Base-by-base conservation (phyloP, 2,888 invertebrate genomes). In the Hypena proboscidalis region DNA sequence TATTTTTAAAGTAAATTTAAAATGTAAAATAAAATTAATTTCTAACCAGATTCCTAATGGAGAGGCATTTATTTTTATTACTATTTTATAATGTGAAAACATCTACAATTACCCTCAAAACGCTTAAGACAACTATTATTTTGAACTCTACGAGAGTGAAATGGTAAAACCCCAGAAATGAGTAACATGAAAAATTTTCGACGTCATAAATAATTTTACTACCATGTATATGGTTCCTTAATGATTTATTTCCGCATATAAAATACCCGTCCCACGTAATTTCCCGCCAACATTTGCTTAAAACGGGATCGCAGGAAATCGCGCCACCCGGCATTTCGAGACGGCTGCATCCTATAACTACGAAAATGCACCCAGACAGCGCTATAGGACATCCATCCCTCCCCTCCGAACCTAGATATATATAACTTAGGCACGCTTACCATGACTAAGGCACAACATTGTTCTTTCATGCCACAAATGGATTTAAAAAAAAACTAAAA, bases 321-420 rank as follows among this genome's bases (percentile, higher is more conserved):
- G 67, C 71, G 77, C 77, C 78, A 77, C 58, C 63, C 74, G 57
- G 74, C 67, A 67, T 70, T 76, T 67, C 70, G 61, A 76, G 75
- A 75, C 77, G 58, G 52, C 63, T 72, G 67, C 67, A 71, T 58
- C 55, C 48, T 77, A 76, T 77, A 82, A 30, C 73, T 74, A 78
- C 72, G 67, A 67, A 79, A 75, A 74, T 80, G 83, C 84, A 79
- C 77, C 85, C 89, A 89, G 89, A 87, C 88, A 76, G 76, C 77
- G 67, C 59, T 82, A 88, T 85, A 87, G 82, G 50, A 80, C 80
- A 70, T 68, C 68, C 67, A 61, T 76, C 72, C 69, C 76, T 62
- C 71, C 72, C 66, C 68, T 67, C 40, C 46, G 39, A 60, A 58
- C 49, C 51, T 56, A 58, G 61, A 64, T 58, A 59, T 48, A 60